Evolutionary conservation across 1,140 invertebrate species (phyloP).

Genomic region (Druon quercuslanigerum): DNA sequence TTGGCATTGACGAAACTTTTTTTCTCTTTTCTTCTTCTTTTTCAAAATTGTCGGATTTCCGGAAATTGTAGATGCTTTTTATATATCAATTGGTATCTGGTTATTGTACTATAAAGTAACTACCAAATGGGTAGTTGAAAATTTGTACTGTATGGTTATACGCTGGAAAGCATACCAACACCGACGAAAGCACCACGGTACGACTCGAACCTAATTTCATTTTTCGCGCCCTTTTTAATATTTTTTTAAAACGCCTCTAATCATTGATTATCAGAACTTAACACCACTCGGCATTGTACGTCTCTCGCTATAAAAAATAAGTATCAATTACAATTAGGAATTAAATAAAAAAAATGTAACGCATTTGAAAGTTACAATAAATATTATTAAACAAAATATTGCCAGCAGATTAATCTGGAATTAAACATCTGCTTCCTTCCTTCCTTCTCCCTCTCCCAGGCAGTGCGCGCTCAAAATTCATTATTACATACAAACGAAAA

Average conservation of each 20-base stretch:
- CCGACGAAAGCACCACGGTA: constrained; percentile 2
- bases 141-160: constrained; percentile 6
- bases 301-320: background rate
- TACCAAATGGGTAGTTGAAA: constrained; percentile 1
- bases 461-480: constrained; percentile 50
- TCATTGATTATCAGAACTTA: background rate
- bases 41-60: background rate
- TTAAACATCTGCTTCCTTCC: constrained; percentile 49
- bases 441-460: constrained; percentile 38
- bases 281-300: constrained; percentile 14
- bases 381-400: constrained; percentile 53
- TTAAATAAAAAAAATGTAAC: constrained; percentile 53
- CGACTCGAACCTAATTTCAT: background rate
- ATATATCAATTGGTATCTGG: background rate
- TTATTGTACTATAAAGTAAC: constrained; percentile 1
- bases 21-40: background rate
- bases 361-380: constrained; percentile 49
- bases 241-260: background rate
- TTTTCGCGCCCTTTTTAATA: background rate
- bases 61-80: background rate
- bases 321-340: constrained; percentile 45
- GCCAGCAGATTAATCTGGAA: constrained; percentile 56
- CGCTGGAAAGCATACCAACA: constrained; percentile 2
- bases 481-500: constrained; percentile 52
- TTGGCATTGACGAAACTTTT: constrained; percentile 1